A percentile compares a stretch with the other conserved stretches of the same genome.
phyloP scores from a whole-genome alignment of 2,888 invertebrate species.

The Ormyrus thymus region DNA sequence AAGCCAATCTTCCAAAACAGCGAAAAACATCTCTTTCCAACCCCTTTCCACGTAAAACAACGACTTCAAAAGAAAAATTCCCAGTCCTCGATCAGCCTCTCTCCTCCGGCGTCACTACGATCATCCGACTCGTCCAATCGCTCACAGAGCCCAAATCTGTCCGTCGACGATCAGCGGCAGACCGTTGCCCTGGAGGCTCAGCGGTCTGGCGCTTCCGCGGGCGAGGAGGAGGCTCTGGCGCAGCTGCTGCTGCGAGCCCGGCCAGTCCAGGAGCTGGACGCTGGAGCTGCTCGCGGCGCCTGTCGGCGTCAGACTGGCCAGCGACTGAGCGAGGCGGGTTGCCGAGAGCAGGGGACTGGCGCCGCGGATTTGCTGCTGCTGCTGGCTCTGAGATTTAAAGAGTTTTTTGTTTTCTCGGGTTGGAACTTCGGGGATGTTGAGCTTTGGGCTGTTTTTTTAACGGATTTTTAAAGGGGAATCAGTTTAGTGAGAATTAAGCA shows the following conservation, averaged over 20 bases:
- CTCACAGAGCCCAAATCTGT: background rate
- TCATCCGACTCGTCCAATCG: too few species aligned
- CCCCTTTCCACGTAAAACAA: too few species aligned
- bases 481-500: too few species aligned
- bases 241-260: conserved; percentile 39
- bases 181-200: background rate
- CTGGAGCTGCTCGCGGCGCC: conserved; percentile 46
- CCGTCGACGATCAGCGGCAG: conserved; percentile 24
- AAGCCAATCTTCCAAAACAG: too few species aligned
- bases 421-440: too few species aligned
- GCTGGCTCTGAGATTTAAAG: conserved; percentile 14
- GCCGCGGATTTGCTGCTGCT: conserved; percentile 20
- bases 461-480: too few species aligned
- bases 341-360: conserved; percentile 28
- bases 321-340: conserved; percentile 44
- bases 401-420: background rate
- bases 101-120: too few species aligned
- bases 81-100: too few species aligned
- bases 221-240: conserved; percentile 5
- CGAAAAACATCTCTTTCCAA: too few species aligned
- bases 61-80: too few species aligned
- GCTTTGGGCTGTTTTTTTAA: too few species aligned
- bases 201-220: background rate
- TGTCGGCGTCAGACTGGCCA: conserved; percentile 33
- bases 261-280: conserved; percentile 30